Conservation (phyloP, 2,797 vertebrate species). For the Myiotriccus ornatus region DNA sequence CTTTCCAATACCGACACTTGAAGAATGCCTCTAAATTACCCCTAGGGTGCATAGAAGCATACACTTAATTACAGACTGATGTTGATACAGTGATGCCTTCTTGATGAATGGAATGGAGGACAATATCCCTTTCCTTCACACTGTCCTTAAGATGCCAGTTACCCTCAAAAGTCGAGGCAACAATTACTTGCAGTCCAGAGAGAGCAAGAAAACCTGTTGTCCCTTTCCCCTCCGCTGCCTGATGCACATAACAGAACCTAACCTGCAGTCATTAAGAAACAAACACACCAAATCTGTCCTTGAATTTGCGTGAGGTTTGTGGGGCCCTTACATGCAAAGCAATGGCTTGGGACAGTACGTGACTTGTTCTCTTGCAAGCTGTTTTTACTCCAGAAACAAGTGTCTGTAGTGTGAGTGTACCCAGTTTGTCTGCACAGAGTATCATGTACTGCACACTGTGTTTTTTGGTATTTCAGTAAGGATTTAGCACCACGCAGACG, state of each 20-base stretch:
- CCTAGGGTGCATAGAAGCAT: neutral
- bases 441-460: neutral
- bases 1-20: neutral
- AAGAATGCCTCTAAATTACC: neutral
- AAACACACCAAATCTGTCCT: slow-evolving; percentile 38
- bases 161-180: neutral
- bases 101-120: neutral
- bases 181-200: neutral
- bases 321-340: slow-evolving; percentile 16
- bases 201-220: neutral
- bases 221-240: neutral
- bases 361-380: slow-evolving; percentile 13
- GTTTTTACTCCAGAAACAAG: slow-evolving; percentile 4
- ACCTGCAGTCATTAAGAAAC: slow-evolving; percentile 10
- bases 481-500: neutral
- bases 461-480: slow-evolving; percentile 2
- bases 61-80: neutral
- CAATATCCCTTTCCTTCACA: neutral
- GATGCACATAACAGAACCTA: neutral
- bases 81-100: neutral
- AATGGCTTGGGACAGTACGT: neutral
- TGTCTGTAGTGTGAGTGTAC: neutral
- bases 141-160: neutral
- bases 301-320: slow-evolving; percentile 49
- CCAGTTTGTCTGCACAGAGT: neutral